A percentile compares a stretch with the other conserved stretches of the same genome.
Evolutionary conservation across 2,888 invertebrate species (phyloP).

Genomic region (Opisthograptis luteolata): DNA sequence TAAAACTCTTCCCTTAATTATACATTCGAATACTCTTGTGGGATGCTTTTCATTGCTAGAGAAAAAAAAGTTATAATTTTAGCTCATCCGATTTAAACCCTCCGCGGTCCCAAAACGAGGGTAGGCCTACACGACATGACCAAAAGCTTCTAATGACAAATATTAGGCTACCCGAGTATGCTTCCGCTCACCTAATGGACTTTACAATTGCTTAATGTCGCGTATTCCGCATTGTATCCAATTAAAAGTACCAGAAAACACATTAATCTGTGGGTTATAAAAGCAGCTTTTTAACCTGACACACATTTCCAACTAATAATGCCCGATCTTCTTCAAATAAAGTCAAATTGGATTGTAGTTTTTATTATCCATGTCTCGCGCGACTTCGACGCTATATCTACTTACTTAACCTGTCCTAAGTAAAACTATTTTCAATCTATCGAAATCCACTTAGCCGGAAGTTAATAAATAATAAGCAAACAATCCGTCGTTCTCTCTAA

Average conservation of each 20-base stretch:
- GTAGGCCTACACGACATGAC: slow-evolving; percentile 58
- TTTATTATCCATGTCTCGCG: too few species aligned
- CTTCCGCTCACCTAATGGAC: slow-evolving; percentile 71
- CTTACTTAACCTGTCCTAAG: too few species aligned
- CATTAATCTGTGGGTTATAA: slow-evolving; percentile 51
- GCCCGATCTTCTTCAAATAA: too few species aligned
- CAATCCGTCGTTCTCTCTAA: slow-evolving; percentile 66
- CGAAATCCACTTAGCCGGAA: slow-evolving; percentile 44
- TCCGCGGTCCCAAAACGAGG: slow-evolving; percentile 48
- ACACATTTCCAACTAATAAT: slow-evolving; percentile 12
- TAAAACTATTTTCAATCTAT: neutral
- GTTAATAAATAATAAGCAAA: slow-evolving; percentile 66
- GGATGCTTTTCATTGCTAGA: slow-evolving; percentile 53
- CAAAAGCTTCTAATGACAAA: slow-evolving; percentile 78
- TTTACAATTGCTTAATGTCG: slow-evolving; percentile 69
- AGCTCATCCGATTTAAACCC: slow-evolving; percentile 58
- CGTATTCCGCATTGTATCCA: slow-evolving; percentile 56
- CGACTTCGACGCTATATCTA: too few species aligned
- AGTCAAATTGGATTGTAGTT: too few species aligned
- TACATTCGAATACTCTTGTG: slow-evolving; percentile 66
- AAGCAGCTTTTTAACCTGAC: slow-evolving; percentile 20
- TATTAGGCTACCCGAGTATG: slow-evolving; percentile 65
- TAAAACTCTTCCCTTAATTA: slow-evolving; percentile 43
- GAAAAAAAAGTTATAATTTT: slow-evolving; percentile 72
- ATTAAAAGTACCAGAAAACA: slow-evolving; percentile 56